phyloP scores from a whole-genome alignment of 2,797 vertebrate genomes.

The Myotis daubentonii region DNA sequence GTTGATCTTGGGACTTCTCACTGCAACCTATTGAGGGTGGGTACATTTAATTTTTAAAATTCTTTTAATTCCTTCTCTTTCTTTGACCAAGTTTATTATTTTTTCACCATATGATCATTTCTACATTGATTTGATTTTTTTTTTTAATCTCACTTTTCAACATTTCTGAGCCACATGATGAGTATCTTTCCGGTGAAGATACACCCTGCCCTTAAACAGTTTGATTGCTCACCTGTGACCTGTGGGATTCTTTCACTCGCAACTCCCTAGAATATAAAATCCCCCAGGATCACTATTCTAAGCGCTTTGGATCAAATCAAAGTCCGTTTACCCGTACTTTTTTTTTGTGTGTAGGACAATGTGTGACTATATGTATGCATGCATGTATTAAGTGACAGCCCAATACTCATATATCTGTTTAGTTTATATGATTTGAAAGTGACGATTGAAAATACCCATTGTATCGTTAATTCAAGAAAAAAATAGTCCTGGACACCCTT shows the following conservation, averaged over 20 bases:
- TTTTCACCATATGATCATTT: neutral
- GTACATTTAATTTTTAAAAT: neutral
- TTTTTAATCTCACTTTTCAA: neutral
- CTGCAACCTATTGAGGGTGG: neutral
- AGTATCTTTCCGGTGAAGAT: neutral
- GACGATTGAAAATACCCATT: neutral
- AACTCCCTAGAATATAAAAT: neutral
- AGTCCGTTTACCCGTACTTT: neutral
- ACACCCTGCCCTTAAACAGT: neutral
- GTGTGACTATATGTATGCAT: neutral
- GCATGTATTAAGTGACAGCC: neutral
- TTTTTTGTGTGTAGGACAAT: neutral
- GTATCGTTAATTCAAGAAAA: conserved; percentile 25
- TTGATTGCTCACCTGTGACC: neutral
- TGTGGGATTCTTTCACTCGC: neutral
- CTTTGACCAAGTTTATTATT: neutral
- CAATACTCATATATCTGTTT: neutral
- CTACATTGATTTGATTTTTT: neutral
- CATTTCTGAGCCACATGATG: neutral
- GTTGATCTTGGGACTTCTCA: neutral
- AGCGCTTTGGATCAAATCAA: neutral
- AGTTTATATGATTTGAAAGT: neutral
- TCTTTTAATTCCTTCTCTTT: neutral
- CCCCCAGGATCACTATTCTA: neutral
- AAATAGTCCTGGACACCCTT: neutral